A percentile compares a stretch with the other conserved stretches of the same genome.
phyloP scores from a whole-genome alignment of 2,888 invertebrate genomes.

The Cylloceria caligata region DNA sequence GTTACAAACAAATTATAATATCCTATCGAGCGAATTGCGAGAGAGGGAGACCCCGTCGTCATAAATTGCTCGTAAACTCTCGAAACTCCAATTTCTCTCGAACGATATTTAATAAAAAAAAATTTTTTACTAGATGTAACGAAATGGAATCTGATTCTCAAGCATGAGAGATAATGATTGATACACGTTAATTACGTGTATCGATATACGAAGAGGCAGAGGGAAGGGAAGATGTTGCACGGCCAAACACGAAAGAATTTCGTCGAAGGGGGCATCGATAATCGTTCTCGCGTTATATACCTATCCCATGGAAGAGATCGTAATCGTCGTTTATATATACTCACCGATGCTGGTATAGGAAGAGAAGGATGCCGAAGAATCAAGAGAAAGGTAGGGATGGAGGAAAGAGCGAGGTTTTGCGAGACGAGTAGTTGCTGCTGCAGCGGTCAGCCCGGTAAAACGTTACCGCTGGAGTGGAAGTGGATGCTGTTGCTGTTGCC shows the following conservation, averaged over 20 bases:
- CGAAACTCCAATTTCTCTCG: conserved; percentile 34
- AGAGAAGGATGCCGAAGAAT: conserved; percentile 16
- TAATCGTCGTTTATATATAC: conserved; percentile 61
- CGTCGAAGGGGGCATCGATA: conserved; percentile 57
- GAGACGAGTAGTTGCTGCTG: conserved; percentile 43
- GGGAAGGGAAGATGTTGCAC: neutral
- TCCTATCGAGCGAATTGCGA: neutral
- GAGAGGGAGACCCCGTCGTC: neutral
- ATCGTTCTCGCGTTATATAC: conserved; percentile 68
- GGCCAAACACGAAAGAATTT: conserved; percentile 57
- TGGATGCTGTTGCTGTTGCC: conserved; percentile 37
- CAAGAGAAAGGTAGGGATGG: conserved; percentile 14
- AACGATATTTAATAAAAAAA: conserved; percentile 19
- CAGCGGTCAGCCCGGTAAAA: conserved; percentile 44
- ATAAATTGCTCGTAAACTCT: conserved; percentile 44
- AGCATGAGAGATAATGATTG: conserved; percentile 51
- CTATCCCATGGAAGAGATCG: conserved; percentile 64
- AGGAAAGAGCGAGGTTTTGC: conserved; percentile 20
- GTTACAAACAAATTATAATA: conserved; percentile 31
- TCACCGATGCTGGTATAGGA: conserved; percentile 36
- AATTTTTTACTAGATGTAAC: conserved; percentile 50
- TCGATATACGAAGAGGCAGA: conserved; percentile 38
- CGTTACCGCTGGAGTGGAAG: conserved; percentile 56
- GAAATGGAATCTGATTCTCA: conserved; percentile 36
- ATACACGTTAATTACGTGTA: conserved; percentile 65